These are phyloP conservation scores for Trididemnum miniatum DNA, from an alignment of 23 tunicate genomes.

Conservation along the genomic window DNA sequence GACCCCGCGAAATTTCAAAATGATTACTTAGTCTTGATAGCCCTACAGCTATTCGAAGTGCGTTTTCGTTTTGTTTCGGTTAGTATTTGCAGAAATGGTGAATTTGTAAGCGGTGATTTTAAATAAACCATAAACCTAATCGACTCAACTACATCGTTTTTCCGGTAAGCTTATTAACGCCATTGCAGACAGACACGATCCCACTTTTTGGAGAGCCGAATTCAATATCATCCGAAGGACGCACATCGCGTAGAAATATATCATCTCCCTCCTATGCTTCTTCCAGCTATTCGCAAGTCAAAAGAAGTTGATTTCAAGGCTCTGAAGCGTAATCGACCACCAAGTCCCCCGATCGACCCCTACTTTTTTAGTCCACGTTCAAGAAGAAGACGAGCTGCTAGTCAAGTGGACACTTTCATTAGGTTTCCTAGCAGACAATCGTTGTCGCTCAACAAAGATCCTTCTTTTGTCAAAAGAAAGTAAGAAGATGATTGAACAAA, in stretches of 20 bases:
- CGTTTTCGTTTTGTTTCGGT: neutral
- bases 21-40: too few species aligned
- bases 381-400: slow-evolving; percentile 27
- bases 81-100: too few species aligned
- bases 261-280: slow-evolving; percentile 44
- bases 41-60: too few species aligned
- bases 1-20: too few species aligned
- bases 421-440: neutral
- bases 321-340: slow-evolving; percentile 12
- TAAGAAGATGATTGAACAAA: neutral
- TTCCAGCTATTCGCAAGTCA: slow-evolving; percentile 26
- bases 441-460: neutral
- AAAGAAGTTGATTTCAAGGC: slow-evolving; percentile 34
- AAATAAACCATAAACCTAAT: too few species aligned
- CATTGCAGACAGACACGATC: neutral
- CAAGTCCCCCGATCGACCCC: slow-evolving; percentile 32
- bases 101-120: too few species aligned
- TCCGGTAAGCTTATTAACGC: neutral
- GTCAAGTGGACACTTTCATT: neutral
- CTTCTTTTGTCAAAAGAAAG: neutral
- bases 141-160: neutral
- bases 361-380: slow-evolving; percentile 30
- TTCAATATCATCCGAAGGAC: neutral
- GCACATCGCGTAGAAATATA: neutral
- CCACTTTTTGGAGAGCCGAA: neutral